Conservation (phyloP, 2,797 vertebrate species). For the Luscinia luscinia region DNA sequence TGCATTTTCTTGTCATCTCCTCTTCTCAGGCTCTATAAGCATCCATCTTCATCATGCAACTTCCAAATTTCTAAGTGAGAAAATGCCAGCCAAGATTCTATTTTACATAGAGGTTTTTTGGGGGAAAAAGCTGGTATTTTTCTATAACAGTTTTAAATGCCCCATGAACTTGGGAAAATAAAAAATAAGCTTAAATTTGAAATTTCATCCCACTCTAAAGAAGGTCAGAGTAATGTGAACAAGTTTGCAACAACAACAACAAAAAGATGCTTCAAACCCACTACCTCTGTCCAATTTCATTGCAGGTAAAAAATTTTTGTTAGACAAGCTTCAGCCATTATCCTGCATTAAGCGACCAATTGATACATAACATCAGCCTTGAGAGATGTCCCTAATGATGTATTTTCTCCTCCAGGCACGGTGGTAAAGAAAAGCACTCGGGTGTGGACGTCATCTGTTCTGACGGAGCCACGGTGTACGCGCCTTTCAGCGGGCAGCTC, state of each 20-base stretch:
- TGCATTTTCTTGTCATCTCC: background rate
- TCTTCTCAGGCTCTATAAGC: rapidly evolving
- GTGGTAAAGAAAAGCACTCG: background rate
- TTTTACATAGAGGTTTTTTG: background rate
- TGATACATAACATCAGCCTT: background rate
- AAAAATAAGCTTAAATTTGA: background rate
- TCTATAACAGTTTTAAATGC: background rate
- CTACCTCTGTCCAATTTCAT: background rate
- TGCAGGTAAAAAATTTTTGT: background rate
- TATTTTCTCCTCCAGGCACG: background rate
- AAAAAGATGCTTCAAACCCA: background rate
- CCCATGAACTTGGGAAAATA: background rate
- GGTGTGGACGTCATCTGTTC: constrained; percentile 72
- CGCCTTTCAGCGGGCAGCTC: constrained; percentile 82
- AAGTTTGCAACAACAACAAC: background rate
- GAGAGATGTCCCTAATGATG: background rate
- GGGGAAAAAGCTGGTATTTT: background rate
- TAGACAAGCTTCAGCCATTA: background rate
- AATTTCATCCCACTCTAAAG: background rate
- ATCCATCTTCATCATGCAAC: background rate
- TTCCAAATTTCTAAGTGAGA: background rate
- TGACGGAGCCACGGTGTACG: constrained; percentile 70
- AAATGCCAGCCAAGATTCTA: background rate
- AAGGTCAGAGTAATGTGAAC: background rate
- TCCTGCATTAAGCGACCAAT: no score